Evolutionary conservation across 2,113 vertebrate genomes (phyloP).

Genomic region (Lamprotornis superbus): DNA sequence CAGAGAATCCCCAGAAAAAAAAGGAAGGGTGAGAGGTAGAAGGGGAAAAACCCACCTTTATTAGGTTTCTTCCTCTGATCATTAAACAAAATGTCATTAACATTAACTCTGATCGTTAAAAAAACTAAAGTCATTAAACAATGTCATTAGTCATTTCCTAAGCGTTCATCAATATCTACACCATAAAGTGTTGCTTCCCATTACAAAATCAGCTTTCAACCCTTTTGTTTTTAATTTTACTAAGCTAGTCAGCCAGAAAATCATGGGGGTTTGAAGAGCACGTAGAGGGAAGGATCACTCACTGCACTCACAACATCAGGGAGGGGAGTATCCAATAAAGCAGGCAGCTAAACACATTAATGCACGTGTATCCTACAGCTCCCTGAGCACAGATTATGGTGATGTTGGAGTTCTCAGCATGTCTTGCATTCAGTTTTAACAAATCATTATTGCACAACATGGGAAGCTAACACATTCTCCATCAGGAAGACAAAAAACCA

Average conservation of each 20-base stretch:
- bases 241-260: background rate
- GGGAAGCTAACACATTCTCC: background rate
- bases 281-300: background rate
- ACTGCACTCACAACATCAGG: background rate
- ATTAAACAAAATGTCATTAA: background rate
- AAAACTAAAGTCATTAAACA: background rate
- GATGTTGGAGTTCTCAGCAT: background rate
- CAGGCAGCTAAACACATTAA: background rate
- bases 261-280: background rate
- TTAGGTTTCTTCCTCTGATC: background rate
- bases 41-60: background rate
- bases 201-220: background rate
- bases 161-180: background rate
- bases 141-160: background rate
- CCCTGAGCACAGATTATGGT: background rate
- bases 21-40: rapidly evolving
- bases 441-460: background rate
- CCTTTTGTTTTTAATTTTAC: background rate
- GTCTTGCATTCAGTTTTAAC: background rate
- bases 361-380: rapidly evolving
- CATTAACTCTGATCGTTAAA: background rate
- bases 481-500: background rate
- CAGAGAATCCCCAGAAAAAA: background rate
- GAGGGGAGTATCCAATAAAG: rapidly evolving
- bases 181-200: background rate